A percentile compares a stretch with the other conserved stretches of the same genome.
phyloP scores from a whole-genome alignment of 2,797 vertebrate genomes.

The Microtus obscurus region DNA sequence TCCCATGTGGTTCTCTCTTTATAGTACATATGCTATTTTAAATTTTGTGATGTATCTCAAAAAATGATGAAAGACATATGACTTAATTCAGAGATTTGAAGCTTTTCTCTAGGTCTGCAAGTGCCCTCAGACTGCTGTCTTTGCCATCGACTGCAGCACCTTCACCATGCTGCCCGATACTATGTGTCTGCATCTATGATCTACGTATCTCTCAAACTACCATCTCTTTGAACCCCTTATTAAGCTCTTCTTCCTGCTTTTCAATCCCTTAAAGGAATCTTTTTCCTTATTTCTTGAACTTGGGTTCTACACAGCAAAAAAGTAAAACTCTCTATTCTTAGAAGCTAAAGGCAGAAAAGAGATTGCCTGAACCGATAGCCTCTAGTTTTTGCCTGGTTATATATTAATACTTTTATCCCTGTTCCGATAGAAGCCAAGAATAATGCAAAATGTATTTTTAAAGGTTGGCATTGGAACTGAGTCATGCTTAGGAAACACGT shows the following conservation, averaged over 20 bases:
- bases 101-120: not conserved
- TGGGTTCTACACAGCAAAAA: slow-evolving; percentile 37
- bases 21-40: not conserved
- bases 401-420: slow-evolving; percentile 57
- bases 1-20: not conserved
- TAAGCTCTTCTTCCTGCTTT: slow-evolving; percentile 29
- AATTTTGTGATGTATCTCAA: not conserved
- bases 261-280: not conserved
- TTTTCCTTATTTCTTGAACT: slow-evolving; percentile 48
- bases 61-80: slow-evolving; percentile 6
- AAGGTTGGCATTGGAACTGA: slow-evolving; percentile 16
- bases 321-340: slow-evolving; percentile 59
- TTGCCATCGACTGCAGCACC: not conserved
- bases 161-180: not conserved
- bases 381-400: slow-evolving; percentile 15
- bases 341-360: slow-evolving; percentile 45
- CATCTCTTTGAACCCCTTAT: slow-evolving; percentile 20
- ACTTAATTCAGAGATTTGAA: slow-evolving; percentile 49
- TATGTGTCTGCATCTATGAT: not conserved
- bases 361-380: not conserved
- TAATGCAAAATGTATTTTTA: slow-evolving; percentile 38
- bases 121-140: not conserved
- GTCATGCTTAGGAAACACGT: not conserved
- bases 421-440: slow-evolving; percentile 39
- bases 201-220: not conserved